Percentiles rank a stretch among this genome's conserved stretches.
Conservation (phyloP, 2,888 invertebrate species). For the Caradrina clavipalpis region DNA sequence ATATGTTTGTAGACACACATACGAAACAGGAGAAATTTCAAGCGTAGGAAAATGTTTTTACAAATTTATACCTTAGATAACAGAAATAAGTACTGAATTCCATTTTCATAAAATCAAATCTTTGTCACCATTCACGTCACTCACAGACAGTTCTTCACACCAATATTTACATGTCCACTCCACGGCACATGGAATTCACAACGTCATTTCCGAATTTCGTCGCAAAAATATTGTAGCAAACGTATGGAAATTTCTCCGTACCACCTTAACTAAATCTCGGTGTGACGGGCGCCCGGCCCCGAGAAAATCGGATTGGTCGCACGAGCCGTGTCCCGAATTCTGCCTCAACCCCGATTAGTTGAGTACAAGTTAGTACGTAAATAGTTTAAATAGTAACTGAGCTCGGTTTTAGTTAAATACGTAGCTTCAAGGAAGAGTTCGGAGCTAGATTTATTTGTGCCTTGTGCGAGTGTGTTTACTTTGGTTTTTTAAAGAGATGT, state of each 20-base stretch:
- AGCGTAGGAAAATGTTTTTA: too few relatives aligned
- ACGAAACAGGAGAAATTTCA: too few relatives aligned
- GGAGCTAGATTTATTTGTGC: conserved; percentile 22
- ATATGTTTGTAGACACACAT: too few relatives aligned
- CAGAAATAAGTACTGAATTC: too few relatives aligned
- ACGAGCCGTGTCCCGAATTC: conserved; percentile 58
- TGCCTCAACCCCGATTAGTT: conserved; percentile 60
- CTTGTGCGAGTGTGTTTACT: conserved; percentile 11
- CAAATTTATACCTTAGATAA: too few relatives aligned
- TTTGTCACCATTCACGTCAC: too few relatives aligned
- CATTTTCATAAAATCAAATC: too few relatives aligned
- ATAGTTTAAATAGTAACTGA: conserved; percentile 64
- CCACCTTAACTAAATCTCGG: conserved; percentile 68
- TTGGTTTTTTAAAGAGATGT: not conserved
- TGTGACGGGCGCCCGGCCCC: conserved; percentile 55
- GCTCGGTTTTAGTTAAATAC: conserved; percentile 45
- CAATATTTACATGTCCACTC: not conserved
- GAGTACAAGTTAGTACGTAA: conserved; percentile 55
- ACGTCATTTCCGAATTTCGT: conserved; percentile 11
- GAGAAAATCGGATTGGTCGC: conserved; percentile 70
- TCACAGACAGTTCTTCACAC: too few relatives aligned
- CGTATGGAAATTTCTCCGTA: conserved; percentile 41
- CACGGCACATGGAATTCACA: not conserved
- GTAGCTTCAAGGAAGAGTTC: conserved; percentile 23
- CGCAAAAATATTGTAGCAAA: conserved; percentile 23